Evolutionary conservation across 2,113 vertebrate genomes (phyloP).

Genomic region (Ceuthmochares aereus): DNA sequence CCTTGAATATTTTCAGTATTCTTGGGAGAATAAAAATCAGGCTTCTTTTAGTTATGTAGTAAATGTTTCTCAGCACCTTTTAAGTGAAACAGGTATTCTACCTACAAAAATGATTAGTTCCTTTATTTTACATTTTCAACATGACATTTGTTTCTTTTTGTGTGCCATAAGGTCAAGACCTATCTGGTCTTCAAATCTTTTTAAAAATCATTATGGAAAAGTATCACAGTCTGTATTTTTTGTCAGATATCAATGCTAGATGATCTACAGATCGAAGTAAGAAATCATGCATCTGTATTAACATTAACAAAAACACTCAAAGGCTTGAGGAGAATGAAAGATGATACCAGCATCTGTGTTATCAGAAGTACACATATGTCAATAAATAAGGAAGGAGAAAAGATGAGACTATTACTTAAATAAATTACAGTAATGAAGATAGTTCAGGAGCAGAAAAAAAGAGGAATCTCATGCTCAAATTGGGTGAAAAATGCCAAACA

Average conservation of each 20-base stretch:
- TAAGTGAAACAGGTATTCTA: neutral
- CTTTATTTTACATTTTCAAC: neutral
- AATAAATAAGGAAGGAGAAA: neutral
- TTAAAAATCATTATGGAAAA: neutral
- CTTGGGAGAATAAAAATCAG: neutral
- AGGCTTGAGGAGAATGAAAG: neutral
- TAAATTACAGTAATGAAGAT: neutral
- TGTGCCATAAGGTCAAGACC: neutral
- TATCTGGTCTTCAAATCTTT: neutral
- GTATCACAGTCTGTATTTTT: neutral
- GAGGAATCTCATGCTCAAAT: neutral
- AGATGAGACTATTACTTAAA: neutral
- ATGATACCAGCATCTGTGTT: neutral
- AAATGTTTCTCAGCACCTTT: neutral
- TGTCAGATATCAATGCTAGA: neutral
- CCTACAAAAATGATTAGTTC: neutral
- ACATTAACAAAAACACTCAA: neutral
- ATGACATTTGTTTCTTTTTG: neutral
- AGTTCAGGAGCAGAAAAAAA: neutral
- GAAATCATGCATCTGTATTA: neutral
- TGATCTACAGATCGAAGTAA: neutral
- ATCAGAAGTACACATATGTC: neutral
- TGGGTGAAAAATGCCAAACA: neutral
- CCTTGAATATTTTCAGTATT: neutral
- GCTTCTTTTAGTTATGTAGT: neutral